Conservation (phyloP, 2,888 invertebrate species). For the Nycteola revayana region DNA sequence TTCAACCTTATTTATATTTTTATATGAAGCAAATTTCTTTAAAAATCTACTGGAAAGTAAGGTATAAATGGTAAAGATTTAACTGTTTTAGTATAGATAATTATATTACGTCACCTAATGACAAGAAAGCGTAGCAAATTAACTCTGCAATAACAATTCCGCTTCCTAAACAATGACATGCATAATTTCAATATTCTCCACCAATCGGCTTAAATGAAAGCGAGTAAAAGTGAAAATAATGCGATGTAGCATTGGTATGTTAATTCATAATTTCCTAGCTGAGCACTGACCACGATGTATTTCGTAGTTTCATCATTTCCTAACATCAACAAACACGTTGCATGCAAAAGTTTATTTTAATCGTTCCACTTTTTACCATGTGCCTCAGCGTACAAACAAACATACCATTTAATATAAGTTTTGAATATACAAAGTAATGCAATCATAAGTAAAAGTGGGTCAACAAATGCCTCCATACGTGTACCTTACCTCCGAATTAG, state of each 20-base stretch:
- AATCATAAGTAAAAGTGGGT: constrained; percentile 29
- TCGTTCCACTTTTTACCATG: constrained; percentile 19
- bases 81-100: too few relatives aligned
- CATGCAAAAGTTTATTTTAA: constrained; percentile 26
- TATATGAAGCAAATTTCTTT: too few relatives aligned
- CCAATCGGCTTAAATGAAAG: too few relatives aligned
- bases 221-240: constrained; percentile 26
- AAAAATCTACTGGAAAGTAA: too few relatives aligned
- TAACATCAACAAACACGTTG: constrained; percentile 21
- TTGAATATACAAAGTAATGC: constrained; percentile 31
- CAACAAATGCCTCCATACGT: constrained; percentile 17
- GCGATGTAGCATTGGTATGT: constrained; percentile 10
- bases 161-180: too few relatives aligned
- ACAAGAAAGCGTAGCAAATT: too few relatives aligned
- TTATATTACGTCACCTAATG: too few relatives aligned
- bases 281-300: constrained; percentile 6
- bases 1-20: too few relatives aligned
- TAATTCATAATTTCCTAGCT: constrained; percentile 16
- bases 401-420: constrained; percentile 19
- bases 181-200: too few relatives aligned
- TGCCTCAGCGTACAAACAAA: constrained; percentile 29
- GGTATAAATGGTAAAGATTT: too few relatives aligned
- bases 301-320: constrained; percentile 28
- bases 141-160: too few relatives aligned
- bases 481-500: constrained; percentile 12